Conservation (phyloP, 2,113 vertebrate genomes). For the Oceanites oceanicus region DNA sequence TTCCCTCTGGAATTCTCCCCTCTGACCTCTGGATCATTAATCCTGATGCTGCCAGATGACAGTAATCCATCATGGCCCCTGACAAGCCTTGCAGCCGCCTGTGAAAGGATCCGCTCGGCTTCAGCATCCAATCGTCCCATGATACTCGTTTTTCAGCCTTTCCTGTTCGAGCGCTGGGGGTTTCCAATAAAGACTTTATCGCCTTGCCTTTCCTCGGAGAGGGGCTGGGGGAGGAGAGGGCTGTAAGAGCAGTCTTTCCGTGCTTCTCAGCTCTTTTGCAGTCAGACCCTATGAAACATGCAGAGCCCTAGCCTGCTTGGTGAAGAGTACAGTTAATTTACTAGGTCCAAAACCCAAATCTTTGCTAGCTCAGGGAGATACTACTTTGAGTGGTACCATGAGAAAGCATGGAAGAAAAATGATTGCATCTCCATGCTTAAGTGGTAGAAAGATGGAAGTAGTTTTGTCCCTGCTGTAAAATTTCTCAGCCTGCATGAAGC, state of each 20-base stretch:
- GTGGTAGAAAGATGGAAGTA: not conserved
- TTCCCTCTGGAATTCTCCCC: slow-evolving; percentile 82
- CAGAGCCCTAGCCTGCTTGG: not conserved
- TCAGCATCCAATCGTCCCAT: slow-evolving; percentile 44
- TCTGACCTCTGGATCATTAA: slow-evolving; percentile 82
- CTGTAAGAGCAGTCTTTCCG: not conserved
- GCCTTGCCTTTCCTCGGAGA: not conserved
- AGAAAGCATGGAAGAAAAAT: not conserved
- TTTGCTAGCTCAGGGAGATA: not conserved
- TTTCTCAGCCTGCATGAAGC: not conserved
- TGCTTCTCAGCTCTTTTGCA: not conserved
- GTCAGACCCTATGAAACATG: not conserved
- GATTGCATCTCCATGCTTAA: not conserved
- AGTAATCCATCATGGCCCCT: slow-evolving; percentile 82
- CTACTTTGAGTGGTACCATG: rapidly evolving
- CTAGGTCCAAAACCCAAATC: rapidly evolving
- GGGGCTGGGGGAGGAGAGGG: slow-evolving; percentile 32
- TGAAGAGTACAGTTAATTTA: not conserved
- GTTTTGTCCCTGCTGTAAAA: not conserved
- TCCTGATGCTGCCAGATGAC: slow-evolving; percentile 80
- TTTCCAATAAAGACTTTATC: slow-evolving; percentile 70
- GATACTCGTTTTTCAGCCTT: slow-evolving; percentile 67
- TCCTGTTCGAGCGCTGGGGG: slow-evolving; percentile 57
- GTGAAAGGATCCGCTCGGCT: slow-evolving; percentile 43
- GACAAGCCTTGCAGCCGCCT: slow-evolving; percentile 68